phyloP scores from a whole-genome alignment of 2,113 vertebrate genomes.

The Petrocephalus zakoni region DNA sequence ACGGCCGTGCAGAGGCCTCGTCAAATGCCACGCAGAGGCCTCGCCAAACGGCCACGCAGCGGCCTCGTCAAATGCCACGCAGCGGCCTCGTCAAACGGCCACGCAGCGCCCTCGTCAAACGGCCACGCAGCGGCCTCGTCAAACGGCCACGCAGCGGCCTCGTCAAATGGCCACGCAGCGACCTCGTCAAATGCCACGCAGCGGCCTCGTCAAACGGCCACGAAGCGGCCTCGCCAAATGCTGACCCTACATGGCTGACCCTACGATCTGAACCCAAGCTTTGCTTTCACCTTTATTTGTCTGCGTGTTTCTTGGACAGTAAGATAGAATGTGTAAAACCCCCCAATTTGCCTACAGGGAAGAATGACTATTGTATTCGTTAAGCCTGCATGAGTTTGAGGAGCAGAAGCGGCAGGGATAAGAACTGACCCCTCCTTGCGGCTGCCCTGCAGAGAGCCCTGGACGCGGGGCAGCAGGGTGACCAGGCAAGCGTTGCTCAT shows the following conservation, averaged over 20 bases:
- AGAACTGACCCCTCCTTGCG: slow-evolving; percentile 52
- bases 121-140: no score
- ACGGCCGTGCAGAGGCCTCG: no score
- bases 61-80: not conserved
- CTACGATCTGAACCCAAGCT: not conserved
- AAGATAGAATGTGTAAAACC: not conserved
- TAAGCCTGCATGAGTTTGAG: not conserved
- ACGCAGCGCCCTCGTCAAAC: no score
- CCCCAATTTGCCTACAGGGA: not conserved
- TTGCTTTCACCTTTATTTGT: not conserved
- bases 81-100: no score
- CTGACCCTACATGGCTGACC: not conserved
- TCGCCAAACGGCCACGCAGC: no score
- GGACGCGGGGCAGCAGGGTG: slow-evolving; percentile 67
- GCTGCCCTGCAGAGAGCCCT: slow-evolving; percentile 51
- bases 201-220: no score
- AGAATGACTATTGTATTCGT: not conserved
- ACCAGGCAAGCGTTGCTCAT: slow-evolving; percentile 71
- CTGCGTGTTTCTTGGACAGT: not conserved
- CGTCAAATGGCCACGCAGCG: not conserved
- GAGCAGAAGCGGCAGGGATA: not conserved
- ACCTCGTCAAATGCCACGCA: not conserved
- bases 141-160: no score
- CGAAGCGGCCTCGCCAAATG: no score
- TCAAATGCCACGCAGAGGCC: no score